Conservation (phyloP, 2,888 invertebrate species). For the Eueremaeus valkanovi region DNA sequence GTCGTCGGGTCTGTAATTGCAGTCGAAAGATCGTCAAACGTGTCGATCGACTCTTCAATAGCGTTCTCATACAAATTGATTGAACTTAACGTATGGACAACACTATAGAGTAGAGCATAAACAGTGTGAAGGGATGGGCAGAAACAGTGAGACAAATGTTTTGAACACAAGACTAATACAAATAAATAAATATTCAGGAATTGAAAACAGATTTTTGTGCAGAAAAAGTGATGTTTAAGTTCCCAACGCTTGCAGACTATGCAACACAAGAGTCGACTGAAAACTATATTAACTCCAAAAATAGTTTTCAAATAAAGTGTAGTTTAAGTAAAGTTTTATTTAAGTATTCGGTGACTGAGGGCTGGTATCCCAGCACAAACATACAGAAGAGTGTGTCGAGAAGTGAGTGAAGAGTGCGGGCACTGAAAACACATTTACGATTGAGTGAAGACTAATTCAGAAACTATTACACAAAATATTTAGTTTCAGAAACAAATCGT, state of each 20-base stretch:
- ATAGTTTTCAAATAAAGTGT: not conserved
- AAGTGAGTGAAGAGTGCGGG: not conserved
- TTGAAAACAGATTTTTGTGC: not conserved
- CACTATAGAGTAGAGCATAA: slow-evolving; percentile 47
- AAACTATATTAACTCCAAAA: not conserved
- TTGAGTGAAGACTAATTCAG: slow-evolving; percentile 12
- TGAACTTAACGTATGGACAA: slow-evolving; percentile 56
- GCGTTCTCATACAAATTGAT: slow-evolving; percentile 57
- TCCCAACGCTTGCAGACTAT: not conserved
- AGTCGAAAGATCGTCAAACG: slow-evolving; percentile 55
- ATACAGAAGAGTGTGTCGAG: not conserved
- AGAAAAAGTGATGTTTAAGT: not conserved
- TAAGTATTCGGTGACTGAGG: not conserved
- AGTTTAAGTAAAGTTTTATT: not conserved
- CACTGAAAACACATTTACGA: not conserved
- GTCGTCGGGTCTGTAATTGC: slow-evolving; percentile 58
- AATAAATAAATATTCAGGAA: not conserved
- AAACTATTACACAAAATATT: not conserved
- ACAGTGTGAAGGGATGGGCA: not conserved
- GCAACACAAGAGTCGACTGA: not conserved
- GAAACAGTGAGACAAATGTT: not conserved
- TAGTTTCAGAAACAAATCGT: slow-evolving; percentile 7
- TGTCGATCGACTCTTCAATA: slow-evolving; percentile 53
- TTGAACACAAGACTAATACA: not conserved
- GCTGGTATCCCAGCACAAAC: not conserved